A percentile compares a stretch with the other conserved stretches of the same genome.
phyloP scores from a whole-genome alignment of 2,797 vertebrate genomes.

The Hydrophis major region DNA sequence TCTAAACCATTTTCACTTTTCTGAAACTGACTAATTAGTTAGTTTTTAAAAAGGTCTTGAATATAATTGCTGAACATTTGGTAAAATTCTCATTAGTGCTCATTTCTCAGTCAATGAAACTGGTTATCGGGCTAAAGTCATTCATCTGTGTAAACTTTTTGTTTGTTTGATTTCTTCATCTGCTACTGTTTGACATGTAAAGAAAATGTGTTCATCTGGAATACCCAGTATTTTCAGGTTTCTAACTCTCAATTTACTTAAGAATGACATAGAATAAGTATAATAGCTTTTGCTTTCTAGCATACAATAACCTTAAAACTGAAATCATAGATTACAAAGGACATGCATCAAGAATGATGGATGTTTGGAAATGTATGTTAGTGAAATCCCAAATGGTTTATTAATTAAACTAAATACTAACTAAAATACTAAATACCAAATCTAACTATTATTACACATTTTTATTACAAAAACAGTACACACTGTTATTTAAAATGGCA shows the following conservation, averaged over 20 bases:
- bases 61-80: not conserved
- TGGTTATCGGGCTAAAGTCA: not conserved
- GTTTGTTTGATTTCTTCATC: not conserved
- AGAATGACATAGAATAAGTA: not conserved
- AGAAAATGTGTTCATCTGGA: not conserved
- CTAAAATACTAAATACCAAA: not conserved
- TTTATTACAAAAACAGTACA: not conserved
- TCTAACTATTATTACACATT: not conserved
- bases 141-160: not conserved
- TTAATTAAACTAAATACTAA: not conserved
- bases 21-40: not conserved
- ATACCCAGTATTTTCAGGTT: not conserved
- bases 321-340: not conserved
- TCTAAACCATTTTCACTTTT: not conserved
- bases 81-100: not conserved
- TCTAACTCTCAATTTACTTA: not conserved
- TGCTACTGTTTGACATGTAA: not conserved
- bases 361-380: not conserved
- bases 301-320: not conserved
- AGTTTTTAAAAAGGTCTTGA: not conserved
- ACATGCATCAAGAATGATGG: not conserved
- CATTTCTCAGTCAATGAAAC: not conserved
- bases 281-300: not conserved
- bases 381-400: not conserved
- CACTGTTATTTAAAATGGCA: not conserved